Conservation (phyloP, 2,888 invertebrate species). For the Colletes collaris region DNA sequence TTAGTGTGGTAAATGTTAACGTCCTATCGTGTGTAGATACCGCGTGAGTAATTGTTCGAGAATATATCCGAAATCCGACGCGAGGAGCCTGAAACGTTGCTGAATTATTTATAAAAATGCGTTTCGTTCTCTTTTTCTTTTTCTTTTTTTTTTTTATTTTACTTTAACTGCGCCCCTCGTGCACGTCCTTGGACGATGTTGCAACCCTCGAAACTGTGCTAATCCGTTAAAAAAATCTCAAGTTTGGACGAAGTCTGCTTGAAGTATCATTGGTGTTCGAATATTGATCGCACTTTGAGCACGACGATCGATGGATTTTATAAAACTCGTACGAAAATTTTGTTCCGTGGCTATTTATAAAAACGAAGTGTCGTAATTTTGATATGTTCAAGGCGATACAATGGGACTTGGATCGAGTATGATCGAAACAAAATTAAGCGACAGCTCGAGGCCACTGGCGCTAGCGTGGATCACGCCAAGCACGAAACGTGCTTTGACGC, state of each 20-base stretch:
- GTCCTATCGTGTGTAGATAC: constrained; percentile 50
- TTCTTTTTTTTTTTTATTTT: constrained; percentile 12
- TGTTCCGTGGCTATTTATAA: too few relatives aligned
- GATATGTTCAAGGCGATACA: too few relatives aligned
- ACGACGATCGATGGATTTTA: too few relatives aligned
- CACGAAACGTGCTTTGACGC: too few relatives aligned
- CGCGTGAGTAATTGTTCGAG: constrained; percentile 40
- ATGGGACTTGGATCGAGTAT: too few relatives aligned
- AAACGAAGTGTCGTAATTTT: too few relatives aligned
- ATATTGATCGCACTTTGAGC: background rate
- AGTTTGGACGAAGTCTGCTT: too few relatives aligned
- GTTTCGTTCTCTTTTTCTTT: constrained; percentile 3
- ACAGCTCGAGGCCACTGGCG: too few relatives aligned
- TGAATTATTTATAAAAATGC: constrained; percentile 8
- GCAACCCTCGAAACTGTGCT: background rate
- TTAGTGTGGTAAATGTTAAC: constrained; percentile 41
- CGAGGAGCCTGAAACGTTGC: constrained; percentile 49
- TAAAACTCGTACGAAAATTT: too few relatives aligned
- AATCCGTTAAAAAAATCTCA: too few relatives aligned
- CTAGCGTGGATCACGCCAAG: too few relatives aligned
- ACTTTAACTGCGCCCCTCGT: constrained; percentile 27
- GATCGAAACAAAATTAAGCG: too few relatives aligned
- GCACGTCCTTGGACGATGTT: background rate
- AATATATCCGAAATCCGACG: constrained; percentile 43
- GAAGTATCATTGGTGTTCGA: background rate